These are phyloP conservation scores for Philaethria dido DNA, from an alignment of 2,888 invertebrate species.

Conservation along the genomic window DNA sequence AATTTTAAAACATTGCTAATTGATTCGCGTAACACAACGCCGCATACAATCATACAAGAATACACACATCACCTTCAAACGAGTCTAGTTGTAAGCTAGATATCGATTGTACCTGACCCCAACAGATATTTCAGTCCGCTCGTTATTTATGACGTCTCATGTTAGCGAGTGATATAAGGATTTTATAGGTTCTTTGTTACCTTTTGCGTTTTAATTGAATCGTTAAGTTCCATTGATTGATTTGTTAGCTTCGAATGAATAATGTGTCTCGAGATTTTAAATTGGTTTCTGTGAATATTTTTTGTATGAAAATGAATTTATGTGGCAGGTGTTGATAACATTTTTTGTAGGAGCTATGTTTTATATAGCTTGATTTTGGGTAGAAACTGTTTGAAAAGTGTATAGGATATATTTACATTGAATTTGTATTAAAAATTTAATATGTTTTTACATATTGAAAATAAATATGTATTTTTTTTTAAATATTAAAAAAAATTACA, in stretches of 20 bases:
- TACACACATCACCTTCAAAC: neutral
- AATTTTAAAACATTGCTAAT: neutral
- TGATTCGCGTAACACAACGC: neutral
- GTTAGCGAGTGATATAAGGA: constrained; percentile 63
- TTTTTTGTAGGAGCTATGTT: neutral
- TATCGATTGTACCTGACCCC: constrained; percentile 46
- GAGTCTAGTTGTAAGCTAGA: constrained; percentile 6
- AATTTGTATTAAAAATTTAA: too few species aligned
- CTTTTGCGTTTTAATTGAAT: constrained; percentile 65
- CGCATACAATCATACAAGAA: neutral
- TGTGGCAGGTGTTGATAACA: neutral
- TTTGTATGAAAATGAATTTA: constrained; percentile 13
- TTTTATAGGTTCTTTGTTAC: constrained; percentile 59
- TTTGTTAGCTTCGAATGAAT: constrained; percentile 45
- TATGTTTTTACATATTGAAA: too few species aligned
- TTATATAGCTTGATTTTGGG: too few species aligned
- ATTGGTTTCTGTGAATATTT: constrained; percentile 24
- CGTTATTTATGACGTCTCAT: constrained; percentile 64
- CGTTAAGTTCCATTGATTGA: constrained; percentile 58
- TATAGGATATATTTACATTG: too few species aligned
- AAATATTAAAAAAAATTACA: too few species aligned
- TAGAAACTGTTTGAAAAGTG: too few species aligned
- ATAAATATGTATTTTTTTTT: too few species aligned
- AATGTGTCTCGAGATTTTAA: constrained; percentile 35
- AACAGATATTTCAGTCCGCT: constrained; percentile 56